Base-by-base conservation (phyloP, 2,113 vertebrate species). In the Syngnathus floridae region DNA sequence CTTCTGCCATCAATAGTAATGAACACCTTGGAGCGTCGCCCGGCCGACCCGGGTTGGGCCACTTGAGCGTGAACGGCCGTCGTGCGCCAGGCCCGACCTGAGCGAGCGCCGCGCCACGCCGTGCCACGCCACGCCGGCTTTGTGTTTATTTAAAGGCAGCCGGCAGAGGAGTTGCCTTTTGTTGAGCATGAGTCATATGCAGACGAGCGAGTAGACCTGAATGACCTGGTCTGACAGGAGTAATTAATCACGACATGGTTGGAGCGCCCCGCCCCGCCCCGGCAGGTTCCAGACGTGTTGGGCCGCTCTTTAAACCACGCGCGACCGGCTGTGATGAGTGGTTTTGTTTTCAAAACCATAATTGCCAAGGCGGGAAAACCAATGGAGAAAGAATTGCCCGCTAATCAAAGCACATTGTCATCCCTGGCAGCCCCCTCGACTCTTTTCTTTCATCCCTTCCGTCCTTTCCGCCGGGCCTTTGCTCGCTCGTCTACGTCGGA, bases 1-100 rank as follows among this genome's bases (percentile, higher is more conserved):
- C 83, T 82, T 85, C 81, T 84, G 85, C 88, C 85, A 84, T 88
- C 78, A 83, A 77, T 84, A 78, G 80, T 87, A 88, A 87, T 86
- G 86, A 88, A 87, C 70, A 86, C 79, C 86, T 86, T 76, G 84
- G 83, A 88, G 86, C 72, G 40, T 17, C 82, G 84, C 88, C 87
- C 13, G 59, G 77, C 59, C 72, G 74, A 7, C 26, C 26, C 26
- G 26, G 26, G 26, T 2, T 2, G 26, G 26, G 26, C 26, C 26
- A 69, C 80, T 60, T 75, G 80, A 71, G 81, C 82, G 71, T 69
- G 75, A 81, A 76, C 74, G 74, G 73, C 72, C 71, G 58, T 73
- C 73, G 70, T 73, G 77, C 69, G 73, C 62, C 60, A 73, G 73
- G 37, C 26, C 26, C 26, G 3, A 31, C 26, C 26, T 31, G 26